phyloP scores from a whole-genome alignment of 2,888 invertebrate genomes.

The Orchesella flavescens region DNA sequence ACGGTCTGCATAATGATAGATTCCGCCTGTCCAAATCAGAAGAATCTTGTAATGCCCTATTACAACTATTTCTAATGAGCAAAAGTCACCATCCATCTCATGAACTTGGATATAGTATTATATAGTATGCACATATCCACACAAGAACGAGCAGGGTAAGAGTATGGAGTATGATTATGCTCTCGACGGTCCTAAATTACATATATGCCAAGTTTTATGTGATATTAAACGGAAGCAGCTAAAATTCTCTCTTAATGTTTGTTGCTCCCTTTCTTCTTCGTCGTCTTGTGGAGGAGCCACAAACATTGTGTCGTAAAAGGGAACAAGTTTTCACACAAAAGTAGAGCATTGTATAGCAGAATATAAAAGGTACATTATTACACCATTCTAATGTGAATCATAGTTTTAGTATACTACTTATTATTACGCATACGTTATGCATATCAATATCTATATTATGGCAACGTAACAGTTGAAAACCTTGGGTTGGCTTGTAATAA shows the following conservation, averaged over 20 bases:
- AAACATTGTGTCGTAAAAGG: neutral
- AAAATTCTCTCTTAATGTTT: conserved; percentile 47
- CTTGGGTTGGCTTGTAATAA: too few species aligned
- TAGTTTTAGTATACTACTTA: too few species aligned
- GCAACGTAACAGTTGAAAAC: too few species aligned
- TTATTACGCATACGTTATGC: too few species aligned
- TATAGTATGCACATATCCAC: neutral
- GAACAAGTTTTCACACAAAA: too few species aligned
- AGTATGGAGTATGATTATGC: conserved; percentile 12
- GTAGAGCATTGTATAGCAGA: too few species aligned
- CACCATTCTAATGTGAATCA: too few species aligned
- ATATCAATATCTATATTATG: too few species aligned
- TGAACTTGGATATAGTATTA: neutral
- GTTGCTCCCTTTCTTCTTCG: conserved; percentile 24
- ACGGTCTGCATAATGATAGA: conserved; percentile 64
- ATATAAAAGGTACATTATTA: too few species aligned
- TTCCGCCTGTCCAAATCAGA: conserved; percentile 60
- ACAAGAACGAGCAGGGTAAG: neutral
- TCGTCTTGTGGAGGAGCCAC: neutral
- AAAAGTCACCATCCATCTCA: conserved; percentile 48
- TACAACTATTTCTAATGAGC: conserved; percentile 49
- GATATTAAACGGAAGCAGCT: conserved; percentile 51
- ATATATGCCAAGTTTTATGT: conserved; percentile 50
- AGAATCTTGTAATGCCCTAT: conserved; percentile 38
- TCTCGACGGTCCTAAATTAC: conserved; percentile 42